Conservation (phyloP, 1,140 invertebrate species). For the Drosophila subpulchrella region DNA sequence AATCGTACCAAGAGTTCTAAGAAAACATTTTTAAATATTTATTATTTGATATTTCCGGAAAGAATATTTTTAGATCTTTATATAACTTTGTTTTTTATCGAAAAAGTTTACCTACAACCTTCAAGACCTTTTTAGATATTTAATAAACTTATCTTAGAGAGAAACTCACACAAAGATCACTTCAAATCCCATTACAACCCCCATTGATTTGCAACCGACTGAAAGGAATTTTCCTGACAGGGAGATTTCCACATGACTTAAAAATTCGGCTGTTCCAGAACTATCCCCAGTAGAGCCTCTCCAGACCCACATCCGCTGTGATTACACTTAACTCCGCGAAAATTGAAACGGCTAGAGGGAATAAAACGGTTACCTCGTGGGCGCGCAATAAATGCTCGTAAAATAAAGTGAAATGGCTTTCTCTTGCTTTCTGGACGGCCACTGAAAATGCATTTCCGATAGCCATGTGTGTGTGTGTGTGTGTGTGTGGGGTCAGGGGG, state of each 20-base stretch:
- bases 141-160: not conserved
- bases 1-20: no score
- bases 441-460: conserved; percentile 77
- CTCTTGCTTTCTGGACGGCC: conserved; percentile 78
- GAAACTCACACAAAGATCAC: not conserved
- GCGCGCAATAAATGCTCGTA: conserved; percentile 71
- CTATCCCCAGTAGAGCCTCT: not conserved
- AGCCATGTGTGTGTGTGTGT: conserved; percentile 30
- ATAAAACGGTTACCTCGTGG: conserved; percentile 52
- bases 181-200: not conserved
- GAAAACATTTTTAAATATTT: no score
- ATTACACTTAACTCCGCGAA: conserved; percentile 62
- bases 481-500: conserved; percentile 9
- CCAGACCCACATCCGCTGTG: conserved; percentile 33
- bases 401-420: conserved; percentile 79
- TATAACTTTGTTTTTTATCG: no score
- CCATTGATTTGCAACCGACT: not conserved
- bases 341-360: conserved; percentile 67
- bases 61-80: no score
- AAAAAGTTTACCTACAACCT: no score
- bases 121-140: no score
- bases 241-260: not conserved
- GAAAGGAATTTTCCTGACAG: conserved; percentile 1
- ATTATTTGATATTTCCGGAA: no score
- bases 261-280: not conserved